A percentile compares a stretch with the other conserved stretches of the same genome.
Conservation (phyloP, 2,797 vertebrate species). For the Gymnothorax reevesii region DNA sequence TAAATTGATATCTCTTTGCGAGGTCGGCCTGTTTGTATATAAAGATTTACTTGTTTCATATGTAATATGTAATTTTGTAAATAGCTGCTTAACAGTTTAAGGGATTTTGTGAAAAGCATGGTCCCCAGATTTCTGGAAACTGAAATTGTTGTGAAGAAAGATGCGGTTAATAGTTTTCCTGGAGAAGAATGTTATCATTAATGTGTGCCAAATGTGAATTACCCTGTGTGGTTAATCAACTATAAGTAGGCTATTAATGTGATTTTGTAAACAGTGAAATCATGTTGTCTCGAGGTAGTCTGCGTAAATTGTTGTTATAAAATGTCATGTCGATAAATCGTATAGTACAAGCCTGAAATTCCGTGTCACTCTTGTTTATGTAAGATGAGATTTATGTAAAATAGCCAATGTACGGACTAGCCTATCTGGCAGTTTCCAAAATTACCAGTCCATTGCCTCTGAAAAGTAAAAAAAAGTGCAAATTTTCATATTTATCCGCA, state of each 20-base stretch:
- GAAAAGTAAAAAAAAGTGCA: constrained; percentile 89
- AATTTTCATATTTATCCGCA: constrained; percentile 99
- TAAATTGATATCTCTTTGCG: constrained; percentile 82
- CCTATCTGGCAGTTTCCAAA: constrained; percentile 79
- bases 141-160: constrained; percentile 78
- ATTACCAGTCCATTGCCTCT: constrained; percentile 89
- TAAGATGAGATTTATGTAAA: constrained; percentile 86
- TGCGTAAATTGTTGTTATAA: constrained; percentile 98
- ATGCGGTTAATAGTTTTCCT: constrained; percentile 95
- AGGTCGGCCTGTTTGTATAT: constrained; percentile 90
- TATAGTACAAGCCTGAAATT: constrained; percentile 99
- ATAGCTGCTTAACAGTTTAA: constrained; percentile 94
- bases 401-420: constrained; percentile 81
- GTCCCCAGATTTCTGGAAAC: constrained; percentile 95
- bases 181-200: constrained; percentile 98
- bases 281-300: constrained; percentile 98
- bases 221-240: constrained; percentile 99
- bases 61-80: constrained; percentile 99
- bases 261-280: constrained; percentile 99
- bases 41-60: constrained; percentile 89
- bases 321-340: constrained; percentile 99
- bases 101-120: constrained; percentile 90
- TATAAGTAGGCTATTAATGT: constrained; percentile 95
- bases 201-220: constrained; percentile 99
- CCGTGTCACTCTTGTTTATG: constrained; percentile 99